A percentile compares a stretch with the other conserved stretches of the same genome.
phyloP scores from a whole-genome alignment of 1,140 invertebrate genomes.

The Formica exsecta region DNA sequence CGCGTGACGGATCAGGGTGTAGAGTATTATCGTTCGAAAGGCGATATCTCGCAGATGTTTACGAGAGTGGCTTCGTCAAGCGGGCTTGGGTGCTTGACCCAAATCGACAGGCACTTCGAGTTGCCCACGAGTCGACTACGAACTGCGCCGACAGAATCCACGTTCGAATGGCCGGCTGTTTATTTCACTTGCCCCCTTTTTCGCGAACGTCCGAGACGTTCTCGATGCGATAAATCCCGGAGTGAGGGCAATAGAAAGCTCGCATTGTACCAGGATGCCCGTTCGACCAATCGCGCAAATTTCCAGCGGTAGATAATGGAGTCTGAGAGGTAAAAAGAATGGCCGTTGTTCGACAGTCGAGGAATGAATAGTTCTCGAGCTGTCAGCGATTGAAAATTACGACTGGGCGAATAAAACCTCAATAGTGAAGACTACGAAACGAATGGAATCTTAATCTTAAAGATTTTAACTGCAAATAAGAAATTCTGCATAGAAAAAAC shows the following conservation, averaged over 20 bases:
- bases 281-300: conserved; percentile 54
- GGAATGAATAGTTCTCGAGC: conserved; percentile 58
- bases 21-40: conserved; percentile 63
- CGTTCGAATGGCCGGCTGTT: conserved; percentile 34
- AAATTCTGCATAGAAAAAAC: not conserved
- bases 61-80: conserved; percentile 68
- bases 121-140: conserved; percentile 40
- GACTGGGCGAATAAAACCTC: conserved; percentile 14
- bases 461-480: conserved; percentile 13
- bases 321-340: conserved; percentile 50
- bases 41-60: conserved; percentile 72
- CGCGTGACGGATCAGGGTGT: conserved; percentile 29
- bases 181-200: conserved; percentile 59
- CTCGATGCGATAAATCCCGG: conserved; percentile 52
- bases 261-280: conserved; percentile 51
- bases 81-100: conserved; percentile 68
- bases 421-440: conserved; percentile 1
- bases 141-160: not conserved
- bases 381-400: conserved; percentile 53
- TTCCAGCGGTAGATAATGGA: conserved; percentile 54
- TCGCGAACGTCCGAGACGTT: conserved; percentile 47
- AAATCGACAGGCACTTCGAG: conserved; percentile 63
- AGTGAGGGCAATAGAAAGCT: conserved; percentile 44
- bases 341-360: conserved; percentile 53
- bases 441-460: conserved; percentile 32